phyloP scores from a whole-genome alignment of 1,140 invertebrate species.

The Lordiphosa collinella region DNA sequence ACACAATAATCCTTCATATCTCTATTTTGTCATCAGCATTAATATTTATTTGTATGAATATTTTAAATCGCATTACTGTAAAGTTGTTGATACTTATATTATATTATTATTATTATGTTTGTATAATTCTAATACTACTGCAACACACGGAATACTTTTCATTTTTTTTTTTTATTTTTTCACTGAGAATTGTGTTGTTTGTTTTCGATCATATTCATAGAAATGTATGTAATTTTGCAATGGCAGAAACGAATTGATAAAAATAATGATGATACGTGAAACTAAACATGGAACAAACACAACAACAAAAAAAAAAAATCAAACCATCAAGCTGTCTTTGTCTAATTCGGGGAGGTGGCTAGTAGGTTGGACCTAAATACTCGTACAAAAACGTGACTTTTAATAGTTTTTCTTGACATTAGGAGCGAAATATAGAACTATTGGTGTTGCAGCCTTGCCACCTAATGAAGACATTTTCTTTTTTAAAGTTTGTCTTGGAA shows the following conservation, averaged over 20 bases:
- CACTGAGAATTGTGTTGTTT: conserved; percentile 24
- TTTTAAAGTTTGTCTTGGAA: too few relatives aligned
- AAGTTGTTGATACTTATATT: conserved; percentile 59
- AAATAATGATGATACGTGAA: too few relatives aligned
- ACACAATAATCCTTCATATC: not conserved
- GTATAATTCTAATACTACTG: conserved; percentile 62
- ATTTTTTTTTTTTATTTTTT: conserved; percentile 11
- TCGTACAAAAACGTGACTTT: too few relatives aligned
- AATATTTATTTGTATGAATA: conserved; percentile 55
- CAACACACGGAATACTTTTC: not conserved
- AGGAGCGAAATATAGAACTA: too few relatives aligned
- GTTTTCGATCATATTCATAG: not conserved
- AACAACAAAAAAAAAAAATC: too few relatives aligned
- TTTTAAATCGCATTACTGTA: conserved; percentile 37
- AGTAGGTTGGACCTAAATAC: too few relatives aligned
- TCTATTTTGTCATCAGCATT: conserved; percentile 47
- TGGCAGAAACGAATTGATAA: conserved; percentile 47
- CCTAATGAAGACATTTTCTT: too few relatives aligned
- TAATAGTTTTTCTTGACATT: too few relatives aligned
- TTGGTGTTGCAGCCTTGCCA: too few relatives aligned
- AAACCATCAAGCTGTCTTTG: too few relatives aligned
- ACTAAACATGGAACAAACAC: not conserved
- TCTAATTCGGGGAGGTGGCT: conserved; percentile 1
- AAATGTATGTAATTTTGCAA: conserved; percentile 4
- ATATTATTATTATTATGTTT: conserved; percentile 60